Evolutionary conservation across 2,113 vertebrate species (phyloP).

Genomic region (Eptatretus burgeri): DNA sequence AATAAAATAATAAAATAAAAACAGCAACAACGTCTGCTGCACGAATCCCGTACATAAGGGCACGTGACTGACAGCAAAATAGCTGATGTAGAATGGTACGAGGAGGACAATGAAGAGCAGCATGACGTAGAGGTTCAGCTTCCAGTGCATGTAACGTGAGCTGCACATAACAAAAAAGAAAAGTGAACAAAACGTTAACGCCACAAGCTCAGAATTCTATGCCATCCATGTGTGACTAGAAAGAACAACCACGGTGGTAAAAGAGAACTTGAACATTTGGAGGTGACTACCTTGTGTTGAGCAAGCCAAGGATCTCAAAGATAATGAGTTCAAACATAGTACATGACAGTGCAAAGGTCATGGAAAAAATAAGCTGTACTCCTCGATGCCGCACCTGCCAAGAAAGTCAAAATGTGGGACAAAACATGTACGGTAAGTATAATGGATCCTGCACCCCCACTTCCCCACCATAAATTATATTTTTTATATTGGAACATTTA

Average conservation of each 20-base stretch:
- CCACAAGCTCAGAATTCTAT: neutral
- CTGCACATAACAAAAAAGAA: constrained; percentile 19
- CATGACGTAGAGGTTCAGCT: constrained; percentile 78
- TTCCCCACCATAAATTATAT: neutral
- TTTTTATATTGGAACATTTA: neutral
- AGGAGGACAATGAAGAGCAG: constrained; percentile 75
- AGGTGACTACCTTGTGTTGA: constrained; percentile 48
- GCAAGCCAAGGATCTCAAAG: constrained; percentile 79
- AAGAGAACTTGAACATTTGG: too few species aligned
- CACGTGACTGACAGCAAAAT: constrained; percentile 94
- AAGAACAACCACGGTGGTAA: neutral
- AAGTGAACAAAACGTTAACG: neutral
- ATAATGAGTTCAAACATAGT: constrained; percentile 99
- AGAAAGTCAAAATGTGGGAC: neutral
- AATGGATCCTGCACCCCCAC: neutral
- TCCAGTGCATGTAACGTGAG: constrained; percentile 96
- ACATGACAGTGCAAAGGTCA: constrained; percentile 95
- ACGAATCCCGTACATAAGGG: constrained; percentile 40
- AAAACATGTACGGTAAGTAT: neutral
- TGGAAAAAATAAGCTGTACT: constrained; percentile 82
- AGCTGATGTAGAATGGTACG: constrained; percentile 94
- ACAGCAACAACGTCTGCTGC: neutral
- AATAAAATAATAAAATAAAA: neutral
- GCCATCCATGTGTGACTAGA: neutral
- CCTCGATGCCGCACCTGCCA: constrained; percentile 61